Percentiles rank a stretch among this genome's conserved stretches.
phyloP scores from a whole-genome alignment of 2,888 invertebrate genomes.

The Diplolepis rosae region DNA sequence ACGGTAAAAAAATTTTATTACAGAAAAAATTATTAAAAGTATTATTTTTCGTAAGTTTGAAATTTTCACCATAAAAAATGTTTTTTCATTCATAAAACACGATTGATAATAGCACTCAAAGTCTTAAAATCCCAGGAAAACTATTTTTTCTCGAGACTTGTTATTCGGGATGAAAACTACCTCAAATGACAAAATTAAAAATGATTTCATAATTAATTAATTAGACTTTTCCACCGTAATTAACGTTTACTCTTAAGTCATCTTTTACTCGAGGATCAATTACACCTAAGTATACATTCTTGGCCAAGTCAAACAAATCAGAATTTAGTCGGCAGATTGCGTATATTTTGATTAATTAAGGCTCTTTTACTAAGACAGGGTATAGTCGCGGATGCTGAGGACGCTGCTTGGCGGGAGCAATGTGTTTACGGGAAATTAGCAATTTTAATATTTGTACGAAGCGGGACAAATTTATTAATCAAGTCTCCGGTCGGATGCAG shows the following conservation, averaged over 20 bases:
- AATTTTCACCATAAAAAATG: too few species aligned
- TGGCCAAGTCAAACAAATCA: conserved; percentile 10
- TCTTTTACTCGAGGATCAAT: background rate
- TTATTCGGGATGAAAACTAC: too few species aligned
- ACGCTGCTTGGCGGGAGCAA: conserved; percentile 32
- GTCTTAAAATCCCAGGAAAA: too few species aligned
- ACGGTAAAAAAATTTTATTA: too few species aligned
- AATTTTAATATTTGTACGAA: conserved; percentile 62
- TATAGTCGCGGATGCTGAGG: conserved; percentile 5
- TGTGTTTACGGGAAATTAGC: conserved; percentile 62
- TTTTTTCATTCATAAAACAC: too few species aligned
- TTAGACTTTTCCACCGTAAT: background rate
- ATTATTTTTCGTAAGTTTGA: too few species aligned
- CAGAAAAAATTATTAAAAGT: too few species aligned
- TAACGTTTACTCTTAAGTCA: conserved; percentile 31
- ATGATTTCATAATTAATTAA: conserved; percentile 45
- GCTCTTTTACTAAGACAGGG: conserved; percentile 30
- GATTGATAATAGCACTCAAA: too few species aligned
- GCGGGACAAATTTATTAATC: conserved; percentile 64
- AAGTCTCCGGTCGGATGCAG: conserved; percentile 46
- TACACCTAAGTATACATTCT: conserved; percentile 12
- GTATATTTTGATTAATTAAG: conserved; percentile 47
- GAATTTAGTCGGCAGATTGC: conserved; percentile 2
- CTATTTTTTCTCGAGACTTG: too few species aligned
- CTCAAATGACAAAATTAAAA: too few species aligned